Conservation (phyloP, 2,113 vertebrate genomes). For the Forbesichthys papilliferus region DNA sequence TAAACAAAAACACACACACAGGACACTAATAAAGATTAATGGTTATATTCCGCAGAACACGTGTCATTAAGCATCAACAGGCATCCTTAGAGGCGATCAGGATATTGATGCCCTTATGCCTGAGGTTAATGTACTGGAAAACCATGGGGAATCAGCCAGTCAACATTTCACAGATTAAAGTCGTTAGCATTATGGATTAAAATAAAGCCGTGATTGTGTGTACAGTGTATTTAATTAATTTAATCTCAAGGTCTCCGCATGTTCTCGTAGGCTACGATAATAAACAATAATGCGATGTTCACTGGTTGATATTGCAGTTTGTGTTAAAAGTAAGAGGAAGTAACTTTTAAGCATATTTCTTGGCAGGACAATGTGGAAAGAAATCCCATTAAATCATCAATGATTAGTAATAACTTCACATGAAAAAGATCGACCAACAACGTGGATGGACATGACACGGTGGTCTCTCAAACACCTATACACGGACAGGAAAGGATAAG, state of each 20-base stretch:
- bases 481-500: slow-evolving; percentile 12
- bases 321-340: neutral
- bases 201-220: neutral
- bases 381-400: neutral
- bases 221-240: neutral
- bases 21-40: too few relatives aligned
- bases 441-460: too few relatives aligned
- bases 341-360: slow-evolving; percentile 13
- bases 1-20: too few relatives aligned
- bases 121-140: too few relatives aligned
- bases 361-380: neutral
- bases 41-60: too few relatives aligned
- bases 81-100: too few relatives aligned
- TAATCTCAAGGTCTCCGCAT: neutral
- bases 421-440: too few relatives aligned
- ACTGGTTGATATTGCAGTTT: slow-evolving; percentile 12
- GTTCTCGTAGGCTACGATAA: neutral
- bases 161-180: too few relatives aligned
- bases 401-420: slow-evolving; percentile 18
- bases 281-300: neutral
- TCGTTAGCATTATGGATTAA: neutral
- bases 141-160: too few relatives aligned
- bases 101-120: too few relatives aligned
- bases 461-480: slow-evolving; percentile 20
- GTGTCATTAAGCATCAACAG: too few relatives aligned